Conservation (phyloP, 1,140 invertebrate species). For the Aradophagus sp. region DNA sequence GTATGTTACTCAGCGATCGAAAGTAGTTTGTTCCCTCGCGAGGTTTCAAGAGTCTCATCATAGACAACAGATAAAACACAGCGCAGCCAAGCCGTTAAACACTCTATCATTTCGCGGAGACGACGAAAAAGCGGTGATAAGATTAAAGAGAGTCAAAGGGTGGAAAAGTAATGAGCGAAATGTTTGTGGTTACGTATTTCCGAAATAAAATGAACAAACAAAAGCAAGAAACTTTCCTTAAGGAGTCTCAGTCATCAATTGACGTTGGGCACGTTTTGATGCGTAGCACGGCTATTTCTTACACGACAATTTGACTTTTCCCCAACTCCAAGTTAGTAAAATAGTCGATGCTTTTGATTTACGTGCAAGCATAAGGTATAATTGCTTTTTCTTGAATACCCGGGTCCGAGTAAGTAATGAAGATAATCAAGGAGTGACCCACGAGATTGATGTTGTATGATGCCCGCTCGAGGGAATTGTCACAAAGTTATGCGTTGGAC, state of each 20-base stretch:
- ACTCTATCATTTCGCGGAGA: slow-evolving; percentile 17
- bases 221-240: too few relatives aligned
- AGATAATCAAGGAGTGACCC: slow-evolving; percentile 55
- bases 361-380: slow-evolving; percentile 2
- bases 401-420: slow-evolving; percentile 45
- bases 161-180: background rate
- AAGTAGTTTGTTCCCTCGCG: slow-evolving; percentile 50
- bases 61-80: slow-evolving; percentile 35
- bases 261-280: too few relatives aligned
- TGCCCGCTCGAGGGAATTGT: slow-evolving; percentile 53
- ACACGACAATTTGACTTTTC: too few relatives aligned
- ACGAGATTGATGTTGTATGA: slow-evolving; percentile 57
- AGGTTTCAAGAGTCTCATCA: slow-evolving; percentile 43
- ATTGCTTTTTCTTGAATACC: slow-evolving; percentile 38
- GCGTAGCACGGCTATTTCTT: too few relatives aligned
- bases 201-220: too few relatives aligned
- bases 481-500: slow-evolving; percentile 53
- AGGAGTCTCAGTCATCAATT: too few relatives aligned
- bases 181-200: too few relatives aligned
- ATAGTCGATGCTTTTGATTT: slow-evolving; percentile 9
- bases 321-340: too few relatives aligned
- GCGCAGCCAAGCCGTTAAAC: slow-evolving; percentile 26
- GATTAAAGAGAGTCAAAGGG: background rate
- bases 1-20: slow-evolving; percentile 61
- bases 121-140: background rate